Percentiles rank a stretch among this genome's conserved stretches.
Evolutionary conservation across 2,113 vertebrate genomes (phyloP).

Genomic region (Brachionichthys hirsutus): DNA sequence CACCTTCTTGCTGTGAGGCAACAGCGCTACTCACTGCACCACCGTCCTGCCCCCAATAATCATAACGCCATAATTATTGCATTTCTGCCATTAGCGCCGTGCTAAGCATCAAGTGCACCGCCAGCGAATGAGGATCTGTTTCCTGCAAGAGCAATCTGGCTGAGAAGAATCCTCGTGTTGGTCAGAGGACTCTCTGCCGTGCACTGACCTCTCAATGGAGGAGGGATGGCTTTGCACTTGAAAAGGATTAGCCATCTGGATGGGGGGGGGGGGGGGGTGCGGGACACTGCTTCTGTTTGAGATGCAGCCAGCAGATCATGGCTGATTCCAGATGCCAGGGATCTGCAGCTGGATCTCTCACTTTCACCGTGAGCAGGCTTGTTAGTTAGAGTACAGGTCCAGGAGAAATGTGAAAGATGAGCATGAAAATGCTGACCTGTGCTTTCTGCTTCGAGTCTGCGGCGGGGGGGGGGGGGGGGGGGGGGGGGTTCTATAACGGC

Average conservation of each 20-base stretch:
- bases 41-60: too few relatives aligned
- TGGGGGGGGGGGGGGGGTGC: constrained; percentile 14
- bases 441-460: neutral
- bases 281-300: too few relatives aligned
- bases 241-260: constrained; percentile 63
- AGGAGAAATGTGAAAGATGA: neutral
- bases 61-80: too few relatives aligned
- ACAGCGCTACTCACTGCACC: too few relatives aligned
- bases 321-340: constrained; percentile 14
- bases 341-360: constrained; percentile 38
- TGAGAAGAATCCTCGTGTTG: neutral
- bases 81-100: neutral
- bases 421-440: neutral
- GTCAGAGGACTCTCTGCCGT: constrained; percentile 19
- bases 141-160: neutral
- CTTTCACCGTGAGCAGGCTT: constrained; percentile 27
- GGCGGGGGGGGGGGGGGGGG: too few relatives aligned
- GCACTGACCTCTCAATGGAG: constrained; percentile 12
- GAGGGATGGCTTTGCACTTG: constrained; percentile 34
- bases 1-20: too few relatives aligned
- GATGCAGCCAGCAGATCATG: constrained; percentile 42
- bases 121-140: neutral
- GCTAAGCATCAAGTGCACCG: neutral
- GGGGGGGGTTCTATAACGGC: too few relatives aligned
- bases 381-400: constrained; percentile 34